Percentiles rank a stretch among this genome's conserved stretches.
Evolutionary conservation across 2,888 invertebrate species (phyloP).

Genomic region (Adelphocoris suturalis): DNA sequence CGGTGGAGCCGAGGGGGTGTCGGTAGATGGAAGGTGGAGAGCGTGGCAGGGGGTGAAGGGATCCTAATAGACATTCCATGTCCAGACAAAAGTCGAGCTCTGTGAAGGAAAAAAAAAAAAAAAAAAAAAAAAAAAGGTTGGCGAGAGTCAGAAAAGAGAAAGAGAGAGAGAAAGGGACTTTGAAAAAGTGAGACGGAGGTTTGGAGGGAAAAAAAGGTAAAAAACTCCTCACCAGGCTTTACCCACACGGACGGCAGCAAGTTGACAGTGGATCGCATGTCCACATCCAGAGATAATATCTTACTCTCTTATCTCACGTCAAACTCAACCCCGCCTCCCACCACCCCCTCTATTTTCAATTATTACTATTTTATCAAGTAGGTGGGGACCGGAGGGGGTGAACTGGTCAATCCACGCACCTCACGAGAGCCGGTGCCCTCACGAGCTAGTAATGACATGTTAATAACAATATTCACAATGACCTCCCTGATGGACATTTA

Average conservation of each 20-base stretch:
- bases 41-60: slow-evolving; percentile 6
- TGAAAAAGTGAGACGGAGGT: neutral
- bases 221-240: slow-evolving; percentile 53
- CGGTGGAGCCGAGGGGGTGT: slow-evolving; percentile 17
- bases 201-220: slow-evolving; percentile 1
- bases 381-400: neutral
- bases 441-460: slow-evolving; percentile 68
- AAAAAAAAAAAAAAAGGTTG: slow-evolving; percentile 48
- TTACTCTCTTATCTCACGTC: slow-evolving; percentile 71
- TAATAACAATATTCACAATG: slow-evolving; percentile 70
- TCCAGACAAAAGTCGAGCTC: slow-evolving; percentile 58
- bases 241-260: slow-evolving; percentile 58
- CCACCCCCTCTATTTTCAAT: slow-evolving; percentile 69
- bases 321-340: slow-evolving; percentile 30
- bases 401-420: slow-evolving; percentile 66
- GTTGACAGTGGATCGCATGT: slow-evolving; percentile 72
- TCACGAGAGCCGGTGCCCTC: slow-evolving; percentile 45
- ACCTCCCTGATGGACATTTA: slow-evolving; percentile 70
- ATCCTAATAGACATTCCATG: slow-evolving; percentile 72
- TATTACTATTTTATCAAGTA: slow-evolving; percentile 73
- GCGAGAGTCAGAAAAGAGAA: slow-evolving; percentile 20
- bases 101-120: slow-evolving; percentile 42
- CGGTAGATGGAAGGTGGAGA: neutral
- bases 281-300: slow-evolving; percentile 70
- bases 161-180: slow-evolving; percentile 7